These are phyloP conservation scores for Dolichallabes microphthalmus DNA, from an alignment of 2,113 vertebrate genomes.

Conservation along the genomic window DNA sequence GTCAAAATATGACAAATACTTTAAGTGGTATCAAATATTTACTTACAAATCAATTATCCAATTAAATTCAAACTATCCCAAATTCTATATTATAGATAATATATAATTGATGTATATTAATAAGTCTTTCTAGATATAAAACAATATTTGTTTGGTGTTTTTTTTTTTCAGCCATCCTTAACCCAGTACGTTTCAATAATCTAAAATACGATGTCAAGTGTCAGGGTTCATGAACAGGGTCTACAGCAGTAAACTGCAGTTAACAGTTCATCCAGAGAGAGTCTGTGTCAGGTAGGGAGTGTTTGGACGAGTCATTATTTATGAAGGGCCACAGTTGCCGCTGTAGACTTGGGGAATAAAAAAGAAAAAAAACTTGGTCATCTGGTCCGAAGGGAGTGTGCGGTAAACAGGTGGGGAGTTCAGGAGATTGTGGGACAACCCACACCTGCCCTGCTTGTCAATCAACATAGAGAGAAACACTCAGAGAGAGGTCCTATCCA, in stretches of 20 bases:
- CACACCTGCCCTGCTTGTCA: slow-evolving; percentile 77
- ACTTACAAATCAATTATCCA: not conserved
- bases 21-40: not conserved
- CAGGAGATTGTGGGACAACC: slow-evolving; percentile 57
- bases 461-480: slow-evolving; percentile 57
- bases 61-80: not conserved
- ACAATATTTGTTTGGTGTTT: slow-evolving; percentile 8
- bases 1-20: slow-evolving; percentile 12
- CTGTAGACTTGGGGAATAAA: slow-evolving; percentile 56
- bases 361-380: slow-evolving; percentile 79
- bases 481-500: slow-evolving; percentile 13
- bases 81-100: not conserved
- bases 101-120: not conserved
- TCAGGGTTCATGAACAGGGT: slow-evolving; percentile 55
- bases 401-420: slow-evolving; percentile 74
- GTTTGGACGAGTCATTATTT: slow-evolving; percentile 53
- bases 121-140: not conserved
- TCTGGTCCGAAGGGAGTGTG: slow-evolving; percentile 71
- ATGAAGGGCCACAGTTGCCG: slow-evolving; percentile 65
- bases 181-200: slow-evolving; percentile 5
- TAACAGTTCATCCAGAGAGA: slow-evolving; percentile 50
- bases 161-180: slow-evolving; percentile 8
- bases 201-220: slow-evolving; percentile 46
- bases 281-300: slow-evolving; percentile 52
- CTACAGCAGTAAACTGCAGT: slow-evolving; percentile 56